A percentile compares a stretch with the other conserved stretches of the same genome.
Conservation (phyloP, 2,888 invertebrate species). For the Lathronympha strigana region DNA sequence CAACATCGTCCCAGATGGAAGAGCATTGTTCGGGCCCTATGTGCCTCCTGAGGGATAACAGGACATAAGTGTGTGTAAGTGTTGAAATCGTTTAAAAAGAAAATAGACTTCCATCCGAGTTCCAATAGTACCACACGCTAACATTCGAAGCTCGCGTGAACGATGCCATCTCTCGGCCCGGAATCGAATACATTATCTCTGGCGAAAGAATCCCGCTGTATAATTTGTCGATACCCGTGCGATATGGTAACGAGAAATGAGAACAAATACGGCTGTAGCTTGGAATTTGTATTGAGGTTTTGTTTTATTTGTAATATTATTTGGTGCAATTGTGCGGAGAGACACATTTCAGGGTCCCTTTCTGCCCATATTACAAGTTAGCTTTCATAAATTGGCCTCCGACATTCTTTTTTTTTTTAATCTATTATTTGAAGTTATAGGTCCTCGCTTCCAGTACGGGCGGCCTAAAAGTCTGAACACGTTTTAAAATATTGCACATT, state of each 20-base stretch:
- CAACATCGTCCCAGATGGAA: no score
- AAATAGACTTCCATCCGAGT: slow-evolving; percentile 20
- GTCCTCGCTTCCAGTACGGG: no score
- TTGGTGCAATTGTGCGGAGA: not conserved
- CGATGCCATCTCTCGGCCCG: slow-evolving; percentile 73
- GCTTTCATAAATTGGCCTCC: no score
- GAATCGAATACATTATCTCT: slow-evolving; percentile 78
- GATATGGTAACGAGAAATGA: slow-evolving; percentile 48
- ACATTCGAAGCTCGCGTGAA: slow-evolving; percentile 76
- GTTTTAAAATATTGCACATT: no score
- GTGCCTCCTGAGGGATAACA: no score
- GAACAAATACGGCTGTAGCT: slow-evolving; percentile 33
- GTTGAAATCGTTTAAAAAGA: not conserved
- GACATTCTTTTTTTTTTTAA: no score
- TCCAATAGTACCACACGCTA: slow-evolving; percentile 53
- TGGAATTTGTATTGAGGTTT: slow-evolving; percentile 26
- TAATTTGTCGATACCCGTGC: slow-evolving; percentile 65
- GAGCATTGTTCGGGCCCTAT: no score
- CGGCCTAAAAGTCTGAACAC: no score
- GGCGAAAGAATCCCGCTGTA: slow-evolving; percentile 68
- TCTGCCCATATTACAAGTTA: no score
- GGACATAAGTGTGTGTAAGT: no score
- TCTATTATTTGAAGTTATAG: no score
- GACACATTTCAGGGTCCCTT: no score
- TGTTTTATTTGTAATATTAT: not conserved